Base-by-base conservation (phyloP, 2,113 vertebrate species). In the Chaetorhynchus papuensis region DNA sequence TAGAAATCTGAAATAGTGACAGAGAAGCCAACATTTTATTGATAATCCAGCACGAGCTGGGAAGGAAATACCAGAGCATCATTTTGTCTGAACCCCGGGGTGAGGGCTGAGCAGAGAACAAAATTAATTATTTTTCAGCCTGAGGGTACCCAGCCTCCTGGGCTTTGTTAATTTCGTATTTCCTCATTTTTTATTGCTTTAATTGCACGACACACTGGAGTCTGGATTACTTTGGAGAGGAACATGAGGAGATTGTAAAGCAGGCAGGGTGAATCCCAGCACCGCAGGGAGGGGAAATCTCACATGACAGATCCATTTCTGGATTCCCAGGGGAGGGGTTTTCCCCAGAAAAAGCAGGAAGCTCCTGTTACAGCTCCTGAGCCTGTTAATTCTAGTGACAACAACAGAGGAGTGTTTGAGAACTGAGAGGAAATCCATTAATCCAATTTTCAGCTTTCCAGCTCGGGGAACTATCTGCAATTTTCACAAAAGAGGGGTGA, bases 61-160 rank as follows among this genome's bases (percentile, higher is more conserved):
- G 26, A 66, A 86, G 44, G 44, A 53, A 63, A 10, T 7, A 45
- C 4, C 41, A 78, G 65, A 64, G 13, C 96, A 96, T 96, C 87
- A 95, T 96, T 97, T 93, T 78, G 89, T 69, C 64, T 95, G 97
- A 97, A 97, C 97, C 95, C 95, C 57, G 49, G 92, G 95, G 89
- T 85, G 96, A 95, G 74, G 86, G 72, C 68, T 35, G 83, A 94
- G 41, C 68, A 59, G 68, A 66, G 26, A 41, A 20, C 37, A 50
- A 59, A 82, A 64, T 87, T 59, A 81, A 79, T 86, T 65, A 53
- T 94, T 93, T 94, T 91, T 52, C 78, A 83, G 70, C 59, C 68
- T 76, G 76, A 76, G 89, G 42, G 0, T 16, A 10, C 15, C 35
- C 61, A 68, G 12, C 15, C 15, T 10, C 41, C 37, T 18, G 28